A percentile compares a stretch with the other conserved stretches of the same genome.
Evolutionary conservation across 2,797 vertebrate genomes (phyloP).

Genomic region (Erithacus rubecula): DNA sequence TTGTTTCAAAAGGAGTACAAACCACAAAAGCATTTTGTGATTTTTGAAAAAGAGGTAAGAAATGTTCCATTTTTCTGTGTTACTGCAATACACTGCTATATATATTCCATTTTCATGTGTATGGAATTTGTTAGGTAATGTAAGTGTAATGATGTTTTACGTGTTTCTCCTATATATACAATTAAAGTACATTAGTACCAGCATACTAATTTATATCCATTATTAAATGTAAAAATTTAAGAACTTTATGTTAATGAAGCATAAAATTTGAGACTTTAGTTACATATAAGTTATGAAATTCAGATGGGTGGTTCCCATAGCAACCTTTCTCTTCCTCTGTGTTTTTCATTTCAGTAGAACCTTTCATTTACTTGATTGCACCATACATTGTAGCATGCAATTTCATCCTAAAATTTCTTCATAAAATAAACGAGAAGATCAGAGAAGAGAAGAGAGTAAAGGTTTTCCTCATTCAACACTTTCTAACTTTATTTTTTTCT

Average conservation of each 20-base stretch:
- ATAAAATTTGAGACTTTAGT: constrained; percentile 48
- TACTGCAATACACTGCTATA: neutral
- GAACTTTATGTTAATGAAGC: constrained; percentile 20
- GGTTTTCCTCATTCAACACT: neutral
- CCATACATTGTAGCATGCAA: constrained; percentile 6
- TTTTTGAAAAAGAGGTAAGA: constrained; percentile 19
- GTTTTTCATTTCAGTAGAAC: constrained; percentile 45
- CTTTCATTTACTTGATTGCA: constrained; percentile 57
- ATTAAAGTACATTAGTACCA: constrained; percentile 30
- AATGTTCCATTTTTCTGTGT: neutral
- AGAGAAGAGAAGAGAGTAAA: neutral
- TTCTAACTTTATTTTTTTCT: neutral
- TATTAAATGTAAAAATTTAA: constrained; percentile 34
- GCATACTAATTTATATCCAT: constrained; percentile 4
- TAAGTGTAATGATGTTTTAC: constrained; percentile 25
- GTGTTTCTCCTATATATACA: constrained; percentile 25
- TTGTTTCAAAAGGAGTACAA: constrained; percentile 10
- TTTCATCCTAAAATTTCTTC: constrained; percentile 54
- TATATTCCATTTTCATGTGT: neutral
- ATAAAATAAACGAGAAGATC: neutral
- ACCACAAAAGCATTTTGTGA: constrained; percentile 25
- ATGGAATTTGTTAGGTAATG: neutral
- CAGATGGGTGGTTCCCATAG: constrained; percentile 49
- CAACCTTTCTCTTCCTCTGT: constrained; percentile 48
- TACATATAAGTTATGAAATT: constrained; percentile 20